phyloP scores from a whole-genome alignment of 2,888 invertebrate species.

The Nymphalis c-album region DNA sequence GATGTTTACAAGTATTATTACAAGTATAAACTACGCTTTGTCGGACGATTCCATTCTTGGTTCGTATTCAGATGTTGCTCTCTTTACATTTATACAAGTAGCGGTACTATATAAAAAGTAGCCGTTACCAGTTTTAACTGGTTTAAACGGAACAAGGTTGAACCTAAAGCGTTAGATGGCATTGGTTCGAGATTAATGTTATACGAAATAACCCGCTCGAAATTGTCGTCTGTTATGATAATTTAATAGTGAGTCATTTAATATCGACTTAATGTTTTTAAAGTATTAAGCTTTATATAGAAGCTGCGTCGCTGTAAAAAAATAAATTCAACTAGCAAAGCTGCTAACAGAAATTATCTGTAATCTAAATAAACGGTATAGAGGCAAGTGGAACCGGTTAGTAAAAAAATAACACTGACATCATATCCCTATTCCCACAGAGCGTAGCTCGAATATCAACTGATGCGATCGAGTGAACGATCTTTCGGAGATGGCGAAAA shows the following conservation, averaged over 20 bases:
- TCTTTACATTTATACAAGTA: conserved; percentile 57
- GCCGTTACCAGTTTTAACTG: conserved; percentile 55
- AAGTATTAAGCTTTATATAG: background rate
- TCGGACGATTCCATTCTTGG: conserved; percentile 47
- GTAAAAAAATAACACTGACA: conserved; percentile 57
- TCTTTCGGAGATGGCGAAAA: conserved; percentile 51
- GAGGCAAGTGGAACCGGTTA: conserved; percentile 43
- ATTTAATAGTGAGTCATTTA: conserved; percentile 18
- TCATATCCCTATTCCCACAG: conserved; percentile 71
- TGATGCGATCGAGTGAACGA: conserved; percentile 61
- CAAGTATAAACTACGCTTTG: conserved; percentile 19
- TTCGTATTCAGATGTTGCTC: conserved; percentile 62
- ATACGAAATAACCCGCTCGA: conserved; percentile 44
- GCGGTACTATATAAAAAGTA: conserved; percentile 64
- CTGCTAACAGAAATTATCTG: conserved; percentile 34
- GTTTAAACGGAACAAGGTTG: conserved; percentile 61
- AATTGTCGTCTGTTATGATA: conserved; percentile 25
- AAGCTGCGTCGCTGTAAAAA: conserved; percentile 1
- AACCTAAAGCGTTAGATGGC: conserved; percentile 55
- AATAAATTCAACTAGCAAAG: conserved; percentile 23
- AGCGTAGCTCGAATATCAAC: conserved; percentile 48
- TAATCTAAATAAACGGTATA: conserved; percentile 61
- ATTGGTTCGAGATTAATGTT: conserved; percentile 54
- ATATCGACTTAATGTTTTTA: background rate
- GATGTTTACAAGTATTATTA: conserved; percentile 31